Conservation (phyloP, 2,113 vertebrate genomes). For the Arenaria interpres region DNA sequence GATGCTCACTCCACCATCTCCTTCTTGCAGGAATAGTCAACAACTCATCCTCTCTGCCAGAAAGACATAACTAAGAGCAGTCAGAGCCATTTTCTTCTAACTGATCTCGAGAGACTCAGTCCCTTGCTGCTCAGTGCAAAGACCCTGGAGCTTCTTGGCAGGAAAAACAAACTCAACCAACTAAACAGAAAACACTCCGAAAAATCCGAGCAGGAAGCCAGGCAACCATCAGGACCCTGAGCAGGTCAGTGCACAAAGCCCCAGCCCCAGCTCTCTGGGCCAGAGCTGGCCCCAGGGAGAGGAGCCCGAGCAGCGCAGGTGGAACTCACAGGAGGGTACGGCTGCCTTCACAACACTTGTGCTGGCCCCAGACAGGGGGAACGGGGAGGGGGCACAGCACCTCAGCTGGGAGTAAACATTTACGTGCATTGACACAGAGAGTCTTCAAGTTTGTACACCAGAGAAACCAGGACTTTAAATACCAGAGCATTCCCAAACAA, state of each 20-base stretch:
- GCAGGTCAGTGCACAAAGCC: conserved; percentile 7
- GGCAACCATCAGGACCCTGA: background rate
- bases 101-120: background rate
- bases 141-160: background rate
- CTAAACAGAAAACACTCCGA: background rate
- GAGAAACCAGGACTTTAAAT: conserved; percentile 53
- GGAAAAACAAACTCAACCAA: conserved; percentile 1
- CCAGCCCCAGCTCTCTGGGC: background rate
- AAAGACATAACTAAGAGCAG: background rate
- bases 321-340: background rate
- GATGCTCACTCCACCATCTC: background rate
- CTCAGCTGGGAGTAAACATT: conserved; percentile 53
- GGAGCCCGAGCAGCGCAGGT: background rate
- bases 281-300: background rate
- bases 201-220: background rate
- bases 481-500: conserved; percentile 45
- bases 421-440: conserved; percentile 63
- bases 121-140: conserved; percentile 21
- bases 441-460: conserved; percentile 41
- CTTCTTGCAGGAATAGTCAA: background rate
- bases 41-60: background rate
- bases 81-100: background rate
- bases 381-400: background rate
- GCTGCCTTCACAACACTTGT: background rate
- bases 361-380: background rate